phyloP scores from a whole-genome alignment of 2,888 invertebrate species.

The Pandemis corylana region DNA sequence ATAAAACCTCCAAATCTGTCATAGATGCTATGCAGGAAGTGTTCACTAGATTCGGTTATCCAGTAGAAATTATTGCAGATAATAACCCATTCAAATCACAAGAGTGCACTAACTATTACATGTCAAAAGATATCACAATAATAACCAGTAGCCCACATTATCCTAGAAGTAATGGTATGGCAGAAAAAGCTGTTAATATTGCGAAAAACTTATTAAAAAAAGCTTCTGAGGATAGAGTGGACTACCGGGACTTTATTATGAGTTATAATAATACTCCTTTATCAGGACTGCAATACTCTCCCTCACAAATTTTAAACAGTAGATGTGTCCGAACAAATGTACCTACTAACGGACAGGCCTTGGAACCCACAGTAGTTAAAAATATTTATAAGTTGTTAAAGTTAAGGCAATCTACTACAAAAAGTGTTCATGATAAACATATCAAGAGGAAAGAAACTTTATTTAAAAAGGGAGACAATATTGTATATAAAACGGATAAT shows the following conservation, averaged over 20 bases:
- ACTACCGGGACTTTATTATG: slow-evolving; percentile 3
- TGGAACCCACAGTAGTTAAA: neutral
- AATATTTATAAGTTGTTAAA: slow-evolving; percentile 9
- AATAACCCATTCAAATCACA: slow-evolving; percentile 14
- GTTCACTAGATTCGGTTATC: slow-evolving; percentile 26
- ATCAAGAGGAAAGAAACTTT: neutral
- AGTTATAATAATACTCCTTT: slow-evolving; percentile 14
- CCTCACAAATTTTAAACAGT: slow-evolving; percentile 15
- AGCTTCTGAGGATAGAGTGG: slow-evolving; percentile 6
- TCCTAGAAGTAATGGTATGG: slow-evolving; percentile 21
- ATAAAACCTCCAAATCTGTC: slow-evolving; percentile 22
- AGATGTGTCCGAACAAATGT: slow-evolving; percentile 11
- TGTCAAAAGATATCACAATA: slow-evolving; percentile 19
- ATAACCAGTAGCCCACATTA: slow-evolving; percentile 13
- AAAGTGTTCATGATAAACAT: slow-evolving; percentile 1
- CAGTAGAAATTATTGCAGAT: slow-evolving; percentile 29
- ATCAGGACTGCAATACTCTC: slow-evolving; percentile 1
- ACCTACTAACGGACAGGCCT: neutral
- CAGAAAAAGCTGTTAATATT: slow-evolving; percentile 17
- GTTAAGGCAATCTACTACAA: neutral
- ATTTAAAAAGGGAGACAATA: no score
- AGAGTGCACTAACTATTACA: slow-evolving; percentile 8
- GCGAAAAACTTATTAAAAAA: slow-evolving; percentile 22
- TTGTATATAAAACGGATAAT: no score
- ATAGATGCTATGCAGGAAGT: slow-evolving; percentile 34